These are phyloP conservation scores for Aphelenchoides besseyi DNA, from an alignment of 1,140 invertebrate species.

Conservation along the genomic window DNA sequence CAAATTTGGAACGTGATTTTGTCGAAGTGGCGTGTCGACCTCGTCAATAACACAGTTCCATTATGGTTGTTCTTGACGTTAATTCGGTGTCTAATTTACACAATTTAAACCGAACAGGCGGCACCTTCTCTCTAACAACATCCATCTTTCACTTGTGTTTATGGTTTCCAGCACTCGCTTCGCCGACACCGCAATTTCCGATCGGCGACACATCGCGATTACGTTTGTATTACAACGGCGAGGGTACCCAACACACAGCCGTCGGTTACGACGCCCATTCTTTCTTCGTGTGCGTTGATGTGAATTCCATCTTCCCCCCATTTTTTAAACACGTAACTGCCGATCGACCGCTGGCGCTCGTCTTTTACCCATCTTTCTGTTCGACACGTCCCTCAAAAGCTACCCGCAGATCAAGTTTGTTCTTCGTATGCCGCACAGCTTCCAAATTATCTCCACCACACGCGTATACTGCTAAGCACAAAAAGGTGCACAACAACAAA, in stretches of 20 bases:
- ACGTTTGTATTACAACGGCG: constrained; percentile 1
- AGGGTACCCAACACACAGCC: not conserved
- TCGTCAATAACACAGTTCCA: not conserved
- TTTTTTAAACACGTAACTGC: constrained; percentile 4
- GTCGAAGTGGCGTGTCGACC: not conserved
- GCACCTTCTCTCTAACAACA: not conserved
- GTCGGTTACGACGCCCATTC: constrained; percentile 1
- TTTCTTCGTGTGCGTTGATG: not conserved
- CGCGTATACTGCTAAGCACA: not conserved
- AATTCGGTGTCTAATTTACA: not conserved
- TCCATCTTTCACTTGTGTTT: constrained; percentile 2
- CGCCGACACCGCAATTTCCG: not conserved
- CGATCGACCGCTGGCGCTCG: not conserved
- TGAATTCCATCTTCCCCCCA: not conserved
- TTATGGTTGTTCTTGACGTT: not conserved
- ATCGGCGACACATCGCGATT: not conserved
- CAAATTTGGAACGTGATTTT: not conserved
- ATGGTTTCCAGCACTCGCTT: not conserved
- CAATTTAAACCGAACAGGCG: not conserved
- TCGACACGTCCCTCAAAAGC: not conserved
- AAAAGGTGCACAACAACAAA: not conserved
- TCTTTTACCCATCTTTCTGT: not conserved
- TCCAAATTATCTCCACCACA: not conserved
- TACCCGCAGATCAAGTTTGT: constrained; percentile 1
- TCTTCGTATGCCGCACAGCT: not conserved